Evolutionary conservation across 2,797 vertebrate species (phyloP).

Genomic region (Scarus forsteni): DNA sequence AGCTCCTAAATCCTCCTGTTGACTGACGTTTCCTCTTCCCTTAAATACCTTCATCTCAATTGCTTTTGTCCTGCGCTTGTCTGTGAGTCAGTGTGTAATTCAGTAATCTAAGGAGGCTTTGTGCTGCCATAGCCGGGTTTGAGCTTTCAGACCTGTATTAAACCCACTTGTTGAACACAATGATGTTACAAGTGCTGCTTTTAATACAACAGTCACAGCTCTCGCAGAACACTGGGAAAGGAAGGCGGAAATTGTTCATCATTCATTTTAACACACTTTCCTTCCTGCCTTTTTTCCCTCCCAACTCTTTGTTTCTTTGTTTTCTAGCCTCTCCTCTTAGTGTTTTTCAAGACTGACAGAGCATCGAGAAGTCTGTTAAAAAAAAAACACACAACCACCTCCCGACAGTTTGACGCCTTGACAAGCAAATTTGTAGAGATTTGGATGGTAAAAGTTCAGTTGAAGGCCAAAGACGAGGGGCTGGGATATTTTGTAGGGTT

Average conservation of each 20-base stretch:
- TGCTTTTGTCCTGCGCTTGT: constrained; percentile 58
- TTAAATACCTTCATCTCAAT: constrained; percentile 70
- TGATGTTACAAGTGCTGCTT: constrained; percentile 63
- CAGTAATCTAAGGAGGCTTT: constrained; percentile 68
- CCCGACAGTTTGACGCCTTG: too few relatives aligned
- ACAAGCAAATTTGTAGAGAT: too few relatives aligned
- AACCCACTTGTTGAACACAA: constrained; percentile 76
- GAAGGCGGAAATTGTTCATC: constrained; percentile 24
- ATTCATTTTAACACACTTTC: constrained; percentile 14
- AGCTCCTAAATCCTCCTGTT: constrained; percentile 64
- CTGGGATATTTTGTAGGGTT: too few relatives aligned
- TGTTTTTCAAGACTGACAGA: constrained; percentile 11
- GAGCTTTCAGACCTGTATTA: constrained; percentile 64
- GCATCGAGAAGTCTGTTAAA: constrained; percentile 14
- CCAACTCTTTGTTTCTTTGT: not conserved
- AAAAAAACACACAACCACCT: constrained; percentile 14
- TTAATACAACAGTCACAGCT: constrained; percentile 25
- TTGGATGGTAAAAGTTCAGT: too few relatives aligned
- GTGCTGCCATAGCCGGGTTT: constrained; percentile 56
- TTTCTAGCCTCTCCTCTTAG: not conserved
- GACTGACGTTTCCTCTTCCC: constrained; percentile 76
- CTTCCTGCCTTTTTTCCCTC: constrained; percentile 6
- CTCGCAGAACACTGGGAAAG: constrained; percentile 21
- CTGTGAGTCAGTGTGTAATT: constrained; percentile 30
- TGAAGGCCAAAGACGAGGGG: too few relatives aligned